Base-by-base conservation (phyloP, 2,888 invertebrate genomes). In the Orchesella flavescens region DNA sequence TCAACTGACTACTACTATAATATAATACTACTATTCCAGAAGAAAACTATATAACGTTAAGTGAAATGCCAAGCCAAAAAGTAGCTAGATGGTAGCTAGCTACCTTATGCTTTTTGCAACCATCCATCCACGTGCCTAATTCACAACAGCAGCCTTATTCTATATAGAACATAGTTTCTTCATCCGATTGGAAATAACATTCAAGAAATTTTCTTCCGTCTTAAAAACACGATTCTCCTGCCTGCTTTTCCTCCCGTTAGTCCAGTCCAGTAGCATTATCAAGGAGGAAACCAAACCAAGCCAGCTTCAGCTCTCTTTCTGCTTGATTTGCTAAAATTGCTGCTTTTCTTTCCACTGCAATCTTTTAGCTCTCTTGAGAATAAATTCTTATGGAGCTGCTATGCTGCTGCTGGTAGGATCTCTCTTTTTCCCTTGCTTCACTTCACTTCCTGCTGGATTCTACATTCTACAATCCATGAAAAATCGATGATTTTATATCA, bases 251-350 rank as follows among this genome's bases (percentile, higher is more conserved):
- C 63, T 57, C 7, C 34, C 34, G 34, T 7, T 34, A 34, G 23
- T 23, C 61, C 61, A 24, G 19, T 19, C 3, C 10, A 57, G 57
- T 9, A 19, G 19, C 19, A 3, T 57, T 57, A 57, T 46, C n/a
- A n/a, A n/a, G n/a, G n/a, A n/a, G n/a, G n/a, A n/a, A n/a, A n/a
- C n/a, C n/a, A n/a, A n/a, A n/a, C n/a, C n/a, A n/a, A n/a, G n/a
- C n/a, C n/a, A n/a, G n/a, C n/a, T n/a, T n/a, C n/a, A n/a, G n/a
- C n/a, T n/a, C n/a, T n/a, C n/a, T 78, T 78, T 78, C 78, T 71
- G 71, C 66, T 78, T 78, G 78, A 78, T 69, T 78, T 78, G 71
- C 61, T 71, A 69, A 78, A 78, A 71, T 63, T 71, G 71, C 78
- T 71, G 53, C 23, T 59, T 71, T 71, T 65, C 43, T 43, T 23